Base-by-base conservation (phyloP, 2,797 vertebrate genomes). In the Falco biarmicus region DNA sequence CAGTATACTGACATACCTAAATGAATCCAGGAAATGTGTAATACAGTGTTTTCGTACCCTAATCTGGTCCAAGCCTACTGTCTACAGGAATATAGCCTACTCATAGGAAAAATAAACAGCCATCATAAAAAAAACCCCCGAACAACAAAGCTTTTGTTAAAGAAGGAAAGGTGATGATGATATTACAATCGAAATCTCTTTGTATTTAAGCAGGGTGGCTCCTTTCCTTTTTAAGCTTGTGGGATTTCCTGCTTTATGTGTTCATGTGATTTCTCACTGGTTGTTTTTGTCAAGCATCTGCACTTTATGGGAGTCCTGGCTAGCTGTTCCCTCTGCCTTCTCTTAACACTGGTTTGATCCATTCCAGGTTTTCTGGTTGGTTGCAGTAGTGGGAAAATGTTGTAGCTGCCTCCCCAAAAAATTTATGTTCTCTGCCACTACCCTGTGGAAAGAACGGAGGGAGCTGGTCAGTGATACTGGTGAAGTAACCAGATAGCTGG, bases 221-320 rank as follows among this genome's bases (percentile, higher is more conserved):
- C 82, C 96, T 97, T 95, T 85, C 95, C 88, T 85, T 93, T 92
- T 92, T 84, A 79, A 88, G 80, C 95, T 50, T 92, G 26, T 95
- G 88, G 82, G 71, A 97, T 95, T 97, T 94, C 87, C 84, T 96
- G 95, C 77, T 91, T 91, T 86, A 19, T 81, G 34, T 91, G 73
- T 91, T 95, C 77, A n/a, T 94, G 90, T 77, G 77, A 59, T 93
- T 73, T 16, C 18, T 29, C 20, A 29, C 57, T 75, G 29, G 39
- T 47, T 95, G 54, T 80, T 90, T 88, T 81, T 80, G 48, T 91
- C 28, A 66, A 59, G 54, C 53, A 57, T 32, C 75, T 92, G 43
- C 19, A 20, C 43, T 71, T 77, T 29, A 26, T 6, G 8, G 77
- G 26, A 93, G 12, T 77, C 54, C 78, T 78, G 39, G 65, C 54